Evolutionary conservation across 1,140 invertebrate genomes (phyloP).

Genomic region (Drosophila grimshawi): DNA sequence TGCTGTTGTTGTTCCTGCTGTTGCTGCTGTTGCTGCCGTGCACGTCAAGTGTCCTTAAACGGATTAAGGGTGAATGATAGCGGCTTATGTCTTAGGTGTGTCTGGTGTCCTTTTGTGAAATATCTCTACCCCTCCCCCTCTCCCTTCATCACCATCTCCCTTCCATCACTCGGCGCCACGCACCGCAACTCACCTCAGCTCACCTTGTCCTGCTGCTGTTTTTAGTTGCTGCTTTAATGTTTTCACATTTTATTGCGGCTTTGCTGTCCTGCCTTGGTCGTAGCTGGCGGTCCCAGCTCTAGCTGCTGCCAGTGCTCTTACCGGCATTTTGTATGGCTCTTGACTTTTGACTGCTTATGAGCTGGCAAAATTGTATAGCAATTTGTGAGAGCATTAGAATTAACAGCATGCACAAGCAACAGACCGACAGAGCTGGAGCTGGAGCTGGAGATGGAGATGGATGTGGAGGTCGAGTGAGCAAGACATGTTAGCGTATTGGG

Average conservation of each 20-base stretch:
- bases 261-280: constrained; percentile 39
- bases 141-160: not conserved
- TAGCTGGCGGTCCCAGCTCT: not conserved
- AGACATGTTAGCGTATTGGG: too few species aligned
- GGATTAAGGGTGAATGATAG: constrained; percentile 81
- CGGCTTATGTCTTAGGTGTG: constrained; percentile 80
- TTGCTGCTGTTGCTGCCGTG: constrained; percentile 21
- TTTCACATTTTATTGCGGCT: constrained; percentile 65
- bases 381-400: constrained; percentile 15
- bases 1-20: constrained; percentile 33
- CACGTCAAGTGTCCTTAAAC: constrained; percentile 82
- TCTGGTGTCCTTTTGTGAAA: constrained; percentile 66
- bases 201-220: constrained; percentile 12
- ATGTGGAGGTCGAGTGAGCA: too few species aligned
- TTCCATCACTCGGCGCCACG: not conserved
- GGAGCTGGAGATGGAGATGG: not conserved
- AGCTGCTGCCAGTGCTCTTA: constrained; percentile 7
- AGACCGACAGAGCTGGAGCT: not conserved
- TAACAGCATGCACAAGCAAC: not conserved
- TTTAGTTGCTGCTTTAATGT: constrained; percentile 43
- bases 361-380: constrained; percentile 29
- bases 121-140: constrained; percentile 23
- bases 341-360: constrained; percentile 45
- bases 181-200: constrained; percentile 2
- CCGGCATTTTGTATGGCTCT: constrained; percentile 39